These are phyloP conservation scores for Isaurus tuberculatus DNA, from an alignment of 92 coral and sea anemone species.

Conservation along the genomic window DNA sequence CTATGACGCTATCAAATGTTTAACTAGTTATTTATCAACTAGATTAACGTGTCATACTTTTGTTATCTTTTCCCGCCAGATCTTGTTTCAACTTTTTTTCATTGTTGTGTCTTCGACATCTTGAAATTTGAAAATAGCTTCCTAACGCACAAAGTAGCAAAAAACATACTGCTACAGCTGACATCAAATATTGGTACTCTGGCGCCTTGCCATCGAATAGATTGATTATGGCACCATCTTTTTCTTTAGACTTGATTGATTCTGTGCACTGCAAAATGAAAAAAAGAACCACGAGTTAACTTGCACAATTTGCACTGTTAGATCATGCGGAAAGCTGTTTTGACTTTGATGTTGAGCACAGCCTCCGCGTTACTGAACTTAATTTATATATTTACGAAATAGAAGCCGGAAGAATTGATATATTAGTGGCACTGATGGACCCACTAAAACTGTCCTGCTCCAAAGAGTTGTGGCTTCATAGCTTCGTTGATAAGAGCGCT, in stretches of 20 bases:
- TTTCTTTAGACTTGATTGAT: slow-evolving; percentile 18
- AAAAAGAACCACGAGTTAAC: background rate
- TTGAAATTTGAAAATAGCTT: slow-evolving; percentile 14
- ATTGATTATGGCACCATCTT: slow-evolving; percentile 41
- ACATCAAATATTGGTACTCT: slow-evolving; percentile 14
- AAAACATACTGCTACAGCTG: slow-evolving; percentile 23
- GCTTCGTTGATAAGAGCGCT: too few relatives aligned
- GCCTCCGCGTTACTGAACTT: too few relatives aligned
- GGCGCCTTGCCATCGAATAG: slow-evolving; percentile 18
- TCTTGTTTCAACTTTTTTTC: background rate
- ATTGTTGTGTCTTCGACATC: slow-evolving; percentile 7
- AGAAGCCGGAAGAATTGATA: too few relatives aligned
- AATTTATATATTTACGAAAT: too few relatives aligned
- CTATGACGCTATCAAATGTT: background rate
- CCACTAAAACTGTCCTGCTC: too few relatives aligned
- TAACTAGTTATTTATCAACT: background rate
- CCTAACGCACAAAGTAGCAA: slow-evolving; percentile 8
- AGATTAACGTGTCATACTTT: slow-evolving; percentile 1
- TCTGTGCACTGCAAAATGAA: slow-evolving; percentile 4
- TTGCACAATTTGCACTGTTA: too few relatives aligned
- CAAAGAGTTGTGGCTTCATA: too few relatives aligned
- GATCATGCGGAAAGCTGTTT: too few relatives aligned
- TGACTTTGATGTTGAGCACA: too few relatives aligned
- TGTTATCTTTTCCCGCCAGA: background rate
- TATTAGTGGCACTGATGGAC: too few relatives aligned